A percentile compares a stretch with the other conserved stretches of the same genome.
These are phyloP conservation scores for Emydoidea blandingii DNA, from an alignment of 2,797 vertebrate genomes.

Conservation along the genomic window DNA sequence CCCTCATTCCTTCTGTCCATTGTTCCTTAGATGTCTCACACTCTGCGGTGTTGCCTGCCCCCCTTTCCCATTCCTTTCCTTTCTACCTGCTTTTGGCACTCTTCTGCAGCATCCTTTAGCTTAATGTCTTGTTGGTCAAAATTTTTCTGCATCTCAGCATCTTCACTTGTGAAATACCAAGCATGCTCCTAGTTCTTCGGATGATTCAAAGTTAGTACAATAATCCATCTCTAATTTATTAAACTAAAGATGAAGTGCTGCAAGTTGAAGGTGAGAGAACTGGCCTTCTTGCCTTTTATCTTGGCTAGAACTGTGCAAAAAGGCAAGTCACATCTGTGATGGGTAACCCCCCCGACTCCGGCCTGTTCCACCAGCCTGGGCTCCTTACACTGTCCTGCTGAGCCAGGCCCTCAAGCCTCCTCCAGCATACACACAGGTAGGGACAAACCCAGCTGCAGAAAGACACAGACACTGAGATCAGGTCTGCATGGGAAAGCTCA, in stretches of 20 bases:
- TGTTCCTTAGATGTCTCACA: accelerated
- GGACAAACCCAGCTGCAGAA: too few species aligned
- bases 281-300: neutral
- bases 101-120: neutral
- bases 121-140: accelerated
- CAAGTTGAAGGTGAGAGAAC: neutral
- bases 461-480: too few species aligned
- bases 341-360: too few species aligned
- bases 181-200: neutral
- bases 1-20: neutral
- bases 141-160: neutral
- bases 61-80: neutral
- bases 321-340: neutral
- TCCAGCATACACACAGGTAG: too few species aligned
- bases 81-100: neutral
- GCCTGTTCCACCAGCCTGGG: too few species aligned
- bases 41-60: neutral
- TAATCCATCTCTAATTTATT: accelerated
- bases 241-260: neutral
- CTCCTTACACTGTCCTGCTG: too few species aligned
- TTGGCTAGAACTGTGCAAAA: constrained; percentile 7
- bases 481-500: too few species aligned
- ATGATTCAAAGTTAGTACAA: neutral
- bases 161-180: neutral
- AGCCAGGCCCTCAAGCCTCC: too few species aligned